Conservation (phyloP, 2,113 vertebrate species). For the Carettochelys insculpta region DNA sequence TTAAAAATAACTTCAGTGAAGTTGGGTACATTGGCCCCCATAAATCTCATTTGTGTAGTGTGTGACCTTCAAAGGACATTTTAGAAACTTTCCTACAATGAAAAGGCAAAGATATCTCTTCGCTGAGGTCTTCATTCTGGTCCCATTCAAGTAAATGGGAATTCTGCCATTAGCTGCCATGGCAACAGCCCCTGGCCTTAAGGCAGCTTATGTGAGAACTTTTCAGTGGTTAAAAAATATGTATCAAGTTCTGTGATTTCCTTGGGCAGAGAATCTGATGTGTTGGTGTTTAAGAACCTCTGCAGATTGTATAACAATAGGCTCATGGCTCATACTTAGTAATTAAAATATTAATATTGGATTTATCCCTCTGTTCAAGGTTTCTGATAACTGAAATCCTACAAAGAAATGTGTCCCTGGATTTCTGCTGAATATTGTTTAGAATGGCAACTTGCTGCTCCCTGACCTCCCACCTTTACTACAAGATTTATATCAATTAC, state of each 20-base stretch:
- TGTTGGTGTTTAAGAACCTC: not conserved
- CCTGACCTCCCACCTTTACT: not conserved
- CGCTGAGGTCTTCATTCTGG: not conserved
- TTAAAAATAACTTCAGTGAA: fast-evolving
- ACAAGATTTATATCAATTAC: not conserved
- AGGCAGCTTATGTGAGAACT: not conserved
- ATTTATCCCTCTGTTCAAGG: not conserved
- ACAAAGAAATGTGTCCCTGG: not conserved
- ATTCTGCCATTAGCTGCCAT: not conserved
- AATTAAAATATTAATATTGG: not conserved
- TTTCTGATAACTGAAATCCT: not conserved
- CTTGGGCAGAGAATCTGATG: not conserved
- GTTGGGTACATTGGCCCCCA: not conserved
- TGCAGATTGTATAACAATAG: not conserved
- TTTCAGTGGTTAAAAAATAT: not conserved
- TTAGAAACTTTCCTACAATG: not conserved
- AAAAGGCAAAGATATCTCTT: not conserved
- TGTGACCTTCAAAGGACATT: constrained; percentile 26
- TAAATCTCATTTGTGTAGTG: constrained; percentile 22
- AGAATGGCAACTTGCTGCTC: not conserved
- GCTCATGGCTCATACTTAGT: not conserved
- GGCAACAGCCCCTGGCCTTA: not conserved
- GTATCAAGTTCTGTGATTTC: not conserved
- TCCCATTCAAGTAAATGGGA: not conserved
- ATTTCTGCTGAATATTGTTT: not conserved